Base-by-base conservation (phyloP, 2,113 vertebrate genomes). In the Pipra filicauda region DNA sequence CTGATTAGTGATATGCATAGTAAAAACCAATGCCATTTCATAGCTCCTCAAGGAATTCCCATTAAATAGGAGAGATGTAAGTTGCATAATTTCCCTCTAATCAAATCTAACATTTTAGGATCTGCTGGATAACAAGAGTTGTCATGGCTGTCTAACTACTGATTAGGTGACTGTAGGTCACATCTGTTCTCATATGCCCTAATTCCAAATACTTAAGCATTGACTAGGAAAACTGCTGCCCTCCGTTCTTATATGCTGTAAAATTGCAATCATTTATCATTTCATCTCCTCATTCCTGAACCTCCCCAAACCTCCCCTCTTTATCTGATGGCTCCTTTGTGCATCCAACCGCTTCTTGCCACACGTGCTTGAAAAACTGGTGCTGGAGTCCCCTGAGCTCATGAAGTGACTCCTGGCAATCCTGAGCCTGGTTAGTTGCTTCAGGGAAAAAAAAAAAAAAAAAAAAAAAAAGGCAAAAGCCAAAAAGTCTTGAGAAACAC, bases 91-190 rank as follows among this genome's bases (percentile, higher is more conserved):
- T 90, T 54, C 35, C 17, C 44, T 39, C 55, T 62, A 74, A 81
- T 72, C 39, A 88, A 67, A 74, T 51, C 44, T 70, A n/a, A 49
- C 91, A 41, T 66, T 37, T 15, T 70, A 54, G 46, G 6, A 39
- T 77, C 59, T 81, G 27, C 31, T 87, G 65, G 43, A 85, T 71
- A 71, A 75, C 74, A 73, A 78, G 69, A 89, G 46, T 18, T 94
- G 54, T 69, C 37, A 65, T 22, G 39, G 17, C 58, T 93, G 12
- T 70, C 54, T 61, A 55, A 48, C n/a, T 85, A 64, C 74, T 74
- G 37, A 65, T 77, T 66, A 66, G 55, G 41, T 81, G 73, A 30
- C 30, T 80, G 39, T 22, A 46, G 57, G 58, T 88, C 66, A 31
- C 39, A 27, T 64, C 0, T 8, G 10, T 83, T 92, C 31, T 44